These are phyloP conservation scores for Penaeus monodon DNA, from an alignment of 2,888 invertebrate species.

Conservation along the genomic window DNA sequence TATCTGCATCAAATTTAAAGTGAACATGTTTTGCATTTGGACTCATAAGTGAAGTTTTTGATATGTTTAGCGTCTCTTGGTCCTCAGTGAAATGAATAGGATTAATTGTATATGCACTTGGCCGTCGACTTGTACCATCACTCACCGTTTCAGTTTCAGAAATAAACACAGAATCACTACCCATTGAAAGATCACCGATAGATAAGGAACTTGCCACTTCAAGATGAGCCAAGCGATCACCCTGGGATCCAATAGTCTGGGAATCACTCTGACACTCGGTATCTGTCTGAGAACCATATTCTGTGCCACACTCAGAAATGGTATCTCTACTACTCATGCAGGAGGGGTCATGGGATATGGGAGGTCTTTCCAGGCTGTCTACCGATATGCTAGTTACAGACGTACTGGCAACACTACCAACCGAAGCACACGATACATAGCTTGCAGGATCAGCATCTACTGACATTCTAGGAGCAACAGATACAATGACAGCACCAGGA, in stretches of 20 bases:
- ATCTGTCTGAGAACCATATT: slow-evolving; percentile 48
- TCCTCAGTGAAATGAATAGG: slow-evolving; percentile 26
- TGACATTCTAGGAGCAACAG: slow-evolving; percentile 9
- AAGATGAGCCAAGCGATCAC: slow-evolving; percentile 52
- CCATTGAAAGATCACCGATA: slow-evolving; percentile 66
- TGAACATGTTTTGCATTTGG: slow-evolving; percentile 61
- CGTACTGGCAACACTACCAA: slow-evolving; percentile 39
- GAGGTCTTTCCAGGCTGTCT: slow-evolving; percentile 70
- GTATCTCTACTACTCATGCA: slow-evolving; percentile 58
- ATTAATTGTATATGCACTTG: slow-evolving; percentile 29
- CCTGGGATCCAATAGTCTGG: slow-evolving; percentile 35
- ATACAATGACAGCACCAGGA: slow-evolving; percentile 21
- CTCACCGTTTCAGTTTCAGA: slow-evolving; percentile 65
- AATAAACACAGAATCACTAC: slow-evolving; percentile 66
- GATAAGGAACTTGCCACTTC: slow-evolving; percentile 66
- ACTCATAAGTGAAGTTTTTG: slow-evolving; percentile 51
- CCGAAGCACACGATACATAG: slow-evolving; percentile 26
- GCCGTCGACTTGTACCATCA: slow-evolving; percentile 40
- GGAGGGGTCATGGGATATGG: slow-evolving; percentile 46
- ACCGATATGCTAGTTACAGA: slow-evolving; percentile 68
- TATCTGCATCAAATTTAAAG: slow-evolving; percentile 53
- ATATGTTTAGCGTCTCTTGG: slow-evolving; percentile 26
- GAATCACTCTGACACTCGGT: slow-evolving; percentile 46
- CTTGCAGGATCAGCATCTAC: slow-evolving; percentile 29
- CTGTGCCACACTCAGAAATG: slow-evolving; percentile 57